Conservation (phyloP, 2,113 vertebrate genomes). For the Polyodon spathula region DNA sequence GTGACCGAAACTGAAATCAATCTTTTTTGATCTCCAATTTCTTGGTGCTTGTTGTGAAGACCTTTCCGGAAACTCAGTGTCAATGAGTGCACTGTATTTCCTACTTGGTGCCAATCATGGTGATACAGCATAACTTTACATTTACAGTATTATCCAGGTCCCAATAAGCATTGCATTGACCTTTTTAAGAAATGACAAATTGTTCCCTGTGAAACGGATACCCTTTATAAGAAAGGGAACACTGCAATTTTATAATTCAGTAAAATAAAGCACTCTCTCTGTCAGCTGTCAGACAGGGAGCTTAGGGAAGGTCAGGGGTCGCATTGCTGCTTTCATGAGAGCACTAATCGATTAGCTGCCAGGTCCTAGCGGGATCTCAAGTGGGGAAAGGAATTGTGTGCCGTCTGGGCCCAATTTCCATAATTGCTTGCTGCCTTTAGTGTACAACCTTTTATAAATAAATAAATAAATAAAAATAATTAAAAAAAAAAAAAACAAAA, state of each 20-base stretch:
- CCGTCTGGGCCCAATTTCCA: slow-evolving; percentile 82
- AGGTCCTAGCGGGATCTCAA: slow-evolving; percentile 78
- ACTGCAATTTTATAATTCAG: slow-evolving; percentile 59
- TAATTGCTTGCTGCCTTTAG: slow-evolving; percentile 81
- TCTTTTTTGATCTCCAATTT: too few species aligned
- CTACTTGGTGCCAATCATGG: too few species aligned
- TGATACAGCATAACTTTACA: too few species aligned
- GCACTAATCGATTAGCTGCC: slow-evolving; percentile 98
- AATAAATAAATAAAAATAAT: slow-evolving; percentile 37
- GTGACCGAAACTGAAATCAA: too few species aligned
- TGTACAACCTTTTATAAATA: slow-evolving; percentile 77
- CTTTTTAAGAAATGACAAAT: too few species aligned
- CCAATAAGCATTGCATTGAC: too few species aligned
- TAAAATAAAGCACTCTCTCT: slow-evolving; percentile 79
- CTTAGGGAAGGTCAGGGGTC: slow-evolving; percentile 83
- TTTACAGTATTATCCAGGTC: too few species aligned
- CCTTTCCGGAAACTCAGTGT: too few species aligned
- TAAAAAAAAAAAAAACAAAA: slow-evolving; percentile 46
- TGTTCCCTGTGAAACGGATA: too few species aligned
- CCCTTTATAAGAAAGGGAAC: slow-evolving; percentile 12
- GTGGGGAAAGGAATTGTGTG: slow-evolving; percentile 79
- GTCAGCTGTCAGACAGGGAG: slow-evolving; percentile 81
- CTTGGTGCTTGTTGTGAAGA: too few species aligned
- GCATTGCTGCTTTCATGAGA: slow-evolving; percentile 69
- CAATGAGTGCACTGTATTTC: too few species aligned